Percentiles rank a stretch among this genome's conserved stretches.
These are phyloP conservation scores for Sebastes miniatus DNA, from an alignment of 2,797 vertebrate genomes.

Conservation along the genomic window DNA sequence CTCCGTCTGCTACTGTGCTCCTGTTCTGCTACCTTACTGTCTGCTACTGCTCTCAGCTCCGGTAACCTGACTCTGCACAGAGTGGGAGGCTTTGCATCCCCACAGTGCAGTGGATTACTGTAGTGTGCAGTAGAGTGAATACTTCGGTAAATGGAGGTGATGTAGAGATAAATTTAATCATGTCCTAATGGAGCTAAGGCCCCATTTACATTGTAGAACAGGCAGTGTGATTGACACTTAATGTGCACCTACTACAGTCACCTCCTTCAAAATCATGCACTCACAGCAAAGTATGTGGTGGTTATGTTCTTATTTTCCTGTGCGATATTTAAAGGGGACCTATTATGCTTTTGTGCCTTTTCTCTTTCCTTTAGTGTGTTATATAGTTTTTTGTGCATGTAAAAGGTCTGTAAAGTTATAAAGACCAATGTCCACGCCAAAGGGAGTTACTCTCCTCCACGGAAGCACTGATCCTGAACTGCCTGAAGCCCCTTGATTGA, in stretches of 20 bases:
- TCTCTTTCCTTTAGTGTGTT: too few relatives aligned
- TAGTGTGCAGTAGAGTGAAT: conserved; percentile 32
- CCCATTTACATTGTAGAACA: conserved; percentile 21
- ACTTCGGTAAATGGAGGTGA: conserved; percentile 43
- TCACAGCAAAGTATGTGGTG: neutral
- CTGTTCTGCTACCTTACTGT: conserved; percentile 47
- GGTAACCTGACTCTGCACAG: conserved; percentile 54
- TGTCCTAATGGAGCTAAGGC: conserved; percentile 20
- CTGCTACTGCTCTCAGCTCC: conserved; percentile 42
- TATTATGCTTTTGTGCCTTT: too few relatives aligned
- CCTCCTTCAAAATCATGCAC: neutral
- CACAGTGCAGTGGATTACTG: conserved; percentile 29
- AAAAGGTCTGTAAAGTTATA: too few relatives aligned
- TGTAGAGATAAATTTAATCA: conserved; percentile 53
- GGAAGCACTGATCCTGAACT: too few relatives aligned
- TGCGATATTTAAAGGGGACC: too few relatives aligned
- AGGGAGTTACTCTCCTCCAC: too few relatives aligned
- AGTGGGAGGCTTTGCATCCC: conserved; percentile 26
- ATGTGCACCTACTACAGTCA: neutral
- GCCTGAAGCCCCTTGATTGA: too few relatives aligned
- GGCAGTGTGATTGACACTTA: neutral
- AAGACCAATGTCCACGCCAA: too few relatives aligned
- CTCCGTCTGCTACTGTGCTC: conserved; percentile 60
- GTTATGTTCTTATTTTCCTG: neutral
- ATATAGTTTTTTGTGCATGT: too few relatives aligned